Conservation (phyloP, 2,888 invertebrate species). For the Cartodere bifasciata region DNA sequence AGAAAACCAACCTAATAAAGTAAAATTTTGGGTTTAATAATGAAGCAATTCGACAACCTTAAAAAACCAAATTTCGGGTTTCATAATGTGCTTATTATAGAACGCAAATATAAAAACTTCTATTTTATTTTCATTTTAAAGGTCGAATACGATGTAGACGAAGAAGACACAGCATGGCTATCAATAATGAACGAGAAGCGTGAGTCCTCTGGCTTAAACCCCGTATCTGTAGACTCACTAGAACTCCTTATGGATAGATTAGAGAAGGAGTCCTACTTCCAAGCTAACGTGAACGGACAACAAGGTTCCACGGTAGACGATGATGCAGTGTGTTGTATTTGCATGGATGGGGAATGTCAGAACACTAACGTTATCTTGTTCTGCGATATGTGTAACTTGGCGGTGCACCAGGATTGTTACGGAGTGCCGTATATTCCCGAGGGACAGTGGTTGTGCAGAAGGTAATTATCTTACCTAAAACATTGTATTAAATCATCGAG, state of each 20-base stretch:
- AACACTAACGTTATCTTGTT: slow-evolving; percentile 97
- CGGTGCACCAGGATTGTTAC: slow-evolving; percentile 98
- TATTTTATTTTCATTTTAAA: slow-evolving; percentile 13
- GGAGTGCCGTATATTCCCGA: slow-evolving; percentile 55
- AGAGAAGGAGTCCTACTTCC: slow-evolving; percentile 95
- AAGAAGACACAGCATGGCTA: slow-evolving; percentile 94
- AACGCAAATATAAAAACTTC: no score
- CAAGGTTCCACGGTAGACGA: slow-evolving; percentile 78
- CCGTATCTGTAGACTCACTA: slow-evolving; percentile 78
- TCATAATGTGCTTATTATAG: no score
- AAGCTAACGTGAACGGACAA: slow-evolving; percentile 56
- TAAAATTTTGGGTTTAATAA: no score
- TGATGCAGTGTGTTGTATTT: slow-evolving; percentile 97
- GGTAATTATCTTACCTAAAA: slow-evolving; percentile 17
- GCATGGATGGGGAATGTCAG: slow-evolving; percentile 97
- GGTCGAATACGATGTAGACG: slow-evolving; percentile 95
- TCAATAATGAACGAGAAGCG: slow-evolving; percentile 77
- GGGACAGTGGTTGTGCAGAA: slow-evolving; percentile 89
- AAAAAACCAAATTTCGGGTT: no score
- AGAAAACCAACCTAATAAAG: no score
- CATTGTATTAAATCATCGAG: slow-evolving; percentile 4
- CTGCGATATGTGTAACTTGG: slow-evolving; percentile 99
- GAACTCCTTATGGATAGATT: slow-evolving; percentile 95
- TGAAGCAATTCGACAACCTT: no score
- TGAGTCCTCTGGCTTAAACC: slow-evolving; percentile 52